These are phyloP conservation scores for Ancistrus triradiatus DNA, from an alignment of 2,113 vertebrate genomes.

Conservation along the genomic window DNA sequence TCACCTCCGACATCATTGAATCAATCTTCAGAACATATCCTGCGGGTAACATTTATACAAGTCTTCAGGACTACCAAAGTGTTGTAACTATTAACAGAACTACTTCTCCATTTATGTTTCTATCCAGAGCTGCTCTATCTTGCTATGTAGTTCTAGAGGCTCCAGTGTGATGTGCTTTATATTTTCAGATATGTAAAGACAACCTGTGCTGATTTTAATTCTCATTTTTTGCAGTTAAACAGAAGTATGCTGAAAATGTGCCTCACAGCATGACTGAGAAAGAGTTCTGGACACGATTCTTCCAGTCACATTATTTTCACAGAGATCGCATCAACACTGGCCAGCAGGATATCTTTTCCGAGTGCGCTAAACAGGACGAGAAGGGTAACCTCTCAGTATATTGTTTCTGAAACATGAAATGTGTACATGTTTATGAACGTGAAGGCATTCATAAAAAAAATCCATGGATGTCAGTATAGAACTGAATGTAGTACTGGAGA, in stretches of 20 bases:
- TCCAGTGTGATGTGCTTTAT: not conserved
- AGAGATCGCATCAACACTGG: constrained; percentile 92
- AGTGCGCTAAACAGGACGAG: constrained; percentile 97
- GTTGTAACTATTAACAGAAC: not conserved
- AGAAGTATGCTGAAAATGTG: constrained; percentile 97
- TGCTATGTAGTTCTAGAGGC: too few species aligned
- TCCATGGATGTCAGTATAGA: too few species aligned
- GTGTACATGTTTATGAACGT: too few species aligned
- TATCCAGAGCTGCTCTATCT: too few species aligned
- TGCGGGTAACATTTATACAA: constrained; percentile 70
- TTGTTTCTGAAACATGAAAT: not conserved
- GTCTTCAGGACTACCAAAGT: not conserved
- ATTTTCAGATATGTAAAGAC: too few species aligned
- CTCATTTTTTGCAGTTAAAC: constrained; percentile 77
- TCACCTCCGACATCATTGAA: constrained; percentile 96
- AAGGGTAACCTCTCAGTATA: constrained; percentile 69
- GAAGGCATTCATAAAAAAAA: too few species aligned
- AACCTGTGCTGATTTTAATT: not conserved
- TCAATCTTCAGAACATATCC: constrained; percentile 98
- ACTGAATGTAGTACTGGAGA: too few species aligned
- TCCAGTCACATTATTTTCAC: constrained; percentile 99
- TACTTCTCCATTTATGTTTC: not conserved
- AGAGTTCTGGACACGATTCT: constrained; percentile 98
- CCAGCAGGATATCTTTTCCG: constrained; percentile 93
- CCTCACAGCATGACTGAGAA: constrained; percentile 94